Conservation (phyloP, 2,888 invertebrate species). For the Andrena bicolor region DNA sequence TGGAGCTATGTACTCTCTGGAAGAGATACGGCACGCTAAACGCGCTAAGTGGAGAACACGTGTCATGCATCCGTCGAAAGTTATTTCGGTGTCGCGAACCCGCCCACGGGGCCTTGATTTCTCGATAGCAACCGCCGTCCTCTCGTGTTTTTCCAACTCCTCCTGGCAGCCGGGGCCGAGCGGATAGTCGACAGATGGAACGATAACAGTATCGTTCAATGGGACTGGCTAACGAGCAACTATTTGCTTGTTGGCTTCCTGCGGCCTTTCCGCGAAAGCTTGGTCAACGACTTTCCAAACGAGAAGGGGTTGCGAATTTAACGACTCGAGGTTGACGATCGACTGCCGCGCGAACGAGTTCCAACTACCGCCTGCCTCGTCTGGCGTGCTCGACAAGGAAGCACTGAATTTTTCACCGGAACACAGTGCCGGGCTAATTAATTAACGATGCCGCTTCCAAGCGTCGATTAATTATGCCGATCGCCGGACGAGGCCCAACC, state of each 20-base stretch:
- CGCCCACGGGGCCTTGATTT: conserved; percentile 10
- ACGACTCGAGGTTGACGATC: conserved; percentile 38
- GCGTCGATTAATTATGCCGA: conserved; percentile 64
- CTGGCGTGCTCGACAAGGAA: conserved; percentile 49
- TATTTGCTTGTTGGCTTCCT: conserved; percentile 68
- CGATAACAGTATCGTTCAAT: conserved; percentile 61
- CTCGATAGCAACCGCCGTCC: no score
- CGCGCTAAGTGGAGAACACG: conserved; percentile 49
- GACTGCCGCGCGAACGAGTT: conserved; percentile 13
- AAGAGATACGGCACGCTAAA: conserved; percentile 19
- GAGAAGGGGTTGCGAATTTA: conserved; percentile 59
- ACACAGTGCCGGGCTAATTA: conserved; percentile 59
- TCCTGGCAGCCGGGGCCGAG: not conserved
- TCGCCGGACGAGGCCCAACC: conserved; percentile 27
- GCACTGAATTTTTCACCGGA: conserved; percentile 67
- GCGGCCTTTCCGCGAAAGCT: conserved; percentile 55
- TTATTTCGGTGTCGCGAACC: conserved; percentile 45
- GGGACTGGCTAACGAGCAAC: conserved; percentile 67
- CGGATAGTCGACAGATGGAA: conserved; percentile 53
- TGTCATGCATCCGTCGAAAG: conserved; percentile 57
- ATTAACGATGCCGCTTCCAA: conserved; percentile 61
- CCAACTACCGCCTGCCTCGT: not conserved
- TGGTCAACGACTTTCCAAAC: conserved; percentile 53
- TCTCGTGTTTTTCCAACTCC: not conserved
- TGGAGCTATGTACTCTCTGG: not conserved